phyloP scores from a whole-genome alignment of 2,797 vertebrate genomes.

The Helarctos malayanus region DNA sequence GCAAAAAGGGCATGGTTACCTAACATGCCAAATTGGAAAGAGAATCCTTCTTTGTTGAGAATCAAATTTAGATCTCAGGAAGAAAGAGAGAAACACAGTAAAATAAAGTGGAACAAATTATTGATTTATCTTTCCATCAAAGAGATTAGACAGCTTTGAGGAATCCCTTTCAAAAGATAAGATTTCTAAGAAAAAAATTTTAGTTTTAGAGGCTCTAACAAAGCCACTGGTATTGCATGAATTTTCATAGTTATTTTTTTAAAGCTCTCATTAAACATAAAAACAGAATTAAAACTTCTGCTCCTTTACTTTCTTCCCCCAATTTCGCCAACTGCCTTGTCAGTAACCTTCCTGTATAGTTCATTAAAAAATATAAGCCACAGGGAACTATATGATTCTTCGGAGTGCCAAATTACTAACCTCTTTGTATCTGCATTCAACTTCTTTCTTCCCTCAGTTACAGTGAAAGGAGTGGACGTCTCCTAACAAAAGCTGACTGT shows the following conservation, averaged over 20 bases:
- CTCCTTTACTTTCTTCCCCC: background rate
- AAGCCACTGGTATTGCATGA: background rate
- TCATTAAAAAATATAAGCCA: background rate
- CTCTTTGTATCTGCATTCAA: background rate
- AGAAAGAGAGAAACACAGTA: background rate
- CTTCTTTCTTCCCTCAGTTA: background rate
- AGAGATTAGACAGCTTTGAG: background rate
- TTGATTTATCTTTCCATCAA: constrained; percentile 20
- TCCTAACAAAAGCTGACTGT: background rate
- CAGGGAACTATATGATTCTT: background rate
- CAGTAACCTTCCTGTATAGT: background rate
- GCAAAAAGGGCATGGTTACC: background rate
- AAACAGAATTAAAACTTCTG: background rate
- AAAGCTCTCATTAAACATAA: constrained; percentile 37
- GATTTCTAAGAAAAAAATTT: background rate
- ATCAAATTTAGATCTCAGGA: background rate
- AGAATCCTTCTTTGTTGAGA: background rate
- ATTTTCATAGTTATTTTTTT: background rate
- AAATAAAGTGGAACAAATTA: constrained; percentile 1
- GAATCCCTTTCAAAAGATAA: constrained; percentile 29
- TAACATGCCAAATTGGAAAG: background rate
- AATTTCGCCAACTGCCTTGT: background rate
- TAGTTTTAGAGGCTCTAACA: background rate
- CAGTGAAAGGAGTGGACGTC: background rate
- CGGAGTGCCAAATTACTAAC: background rate